Base-by-base conservation (phyloP, 2,888 invertebrate genomes). In the Diaphora mendica region DNA sequence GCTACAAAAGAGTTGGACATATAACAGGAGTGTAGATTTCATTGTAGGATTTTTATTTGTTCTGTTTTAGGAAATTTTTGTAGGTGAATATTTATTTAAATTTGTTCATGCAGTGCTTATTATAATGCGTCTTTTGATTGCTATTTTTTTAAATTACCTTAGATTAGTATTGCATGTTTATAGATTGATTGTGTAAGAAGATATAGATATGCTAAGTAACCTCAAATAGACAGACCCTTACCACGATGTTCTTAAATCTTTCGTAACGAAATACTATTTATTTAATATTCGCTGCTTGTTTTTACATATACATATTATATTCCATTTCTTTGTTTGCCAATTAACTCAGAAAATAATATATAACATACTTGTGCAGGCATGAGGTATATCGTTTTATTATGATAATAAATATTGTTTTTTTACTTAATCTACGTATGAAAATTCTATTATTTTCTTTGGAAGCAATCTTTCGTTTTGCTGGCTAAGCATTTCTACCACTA, bases 401-500 rank as follows among this genome's bases (percentile, higher is more conserved):
- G 4, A 59, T 30, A 5, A 13, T 62, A 62, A 30, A 62, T 62
- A 30, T 17, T 2, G 5, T 62, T 62, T 62, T 2, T 15, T 2
- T 39, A 35, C 35, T n/a, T 55, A 67, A 3, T 26, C 11, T 39
- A 42, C 44, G 23, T 33, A 67, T 48, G 20, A 68, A 33, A 64
- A 65, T 26, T 20, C 44, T 26, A 67, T 69, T 74, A 23, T 26
- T 23, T 71, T 4, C 44, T 39, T 66, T 9, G 48, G 33, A 72
- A 75, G n/a, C 30, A 39, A 70, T 68, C 71, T 68, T 71, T 69
- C 51, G 69, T 76, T 74, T 69, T 68, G 68, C 71, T 55, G 65
- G 42, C 67, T 59, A 71, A 70, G 71, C 72, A 55, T 70, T 74
- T 74, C 26, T 55, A 35, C 39, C 65, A 75, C 74, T 76, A 84